Conservation (phyloP, 2,113 vertebrate genomes). For the Callipepla squamata region DNA sequence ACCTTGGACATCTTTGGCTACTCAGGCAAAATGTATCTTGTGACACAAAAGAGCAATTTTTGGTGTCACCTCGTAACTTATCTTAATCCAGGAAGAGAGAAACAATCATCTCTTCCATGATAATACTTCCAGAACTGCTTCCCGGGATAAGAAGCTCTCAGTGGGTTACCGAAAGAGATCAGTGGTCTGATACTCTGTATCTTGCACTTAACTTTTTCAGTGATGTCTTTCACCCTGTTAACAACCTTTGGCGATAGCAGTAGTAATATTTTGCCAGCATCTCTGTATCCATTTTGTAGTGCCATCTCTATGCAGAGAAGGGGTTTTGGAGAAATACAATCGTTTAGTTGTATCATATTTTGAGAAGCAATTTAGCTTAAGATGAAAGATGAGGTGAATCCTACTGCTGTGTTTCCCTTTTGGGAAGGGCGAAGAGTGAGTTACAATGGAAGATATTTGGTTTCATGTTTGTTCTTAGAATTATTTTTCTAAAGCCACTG, state of each 20-base stretch:
- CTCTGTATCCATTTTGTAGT: background rate
- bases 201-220: background rate
- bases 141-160: background rate
- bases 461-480: constrained; percentile 71
- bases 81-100: background rate
- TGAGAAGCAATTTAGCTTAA: constrained; percentile 24
- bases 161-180: background rate
- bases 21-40: background rate
- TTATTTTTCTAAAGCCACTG: constrained; percentile 61
- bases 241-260: background rate
- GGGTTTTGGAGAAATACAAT: constrained; percentile 36
- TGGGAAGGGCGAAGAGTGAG: background rate
- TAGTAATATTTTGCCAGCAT: background rate
- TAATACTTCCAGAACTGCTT: background rate
- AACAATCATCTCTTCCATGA: background rate
- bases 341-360: constrained; percentile 1
- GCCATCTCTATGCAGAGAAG: background rate
- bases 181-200: background rate
- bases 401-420: constrained; percentile 49
- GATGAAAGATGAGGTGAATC: constrained; percentile 47
- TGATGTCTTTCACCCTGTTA: background rate
- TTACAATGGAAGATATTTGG: constrained; percentile 36
- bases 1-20: background rate
- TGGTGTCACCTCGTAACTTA: background rate
- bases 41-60: background rate